Percentiles rank a stretch among this genome's conserved stretches.
phyloP scores from a whole-genome alignment of 1,140 invertebrate genomes.

The Calliphora vicina region DNA sequence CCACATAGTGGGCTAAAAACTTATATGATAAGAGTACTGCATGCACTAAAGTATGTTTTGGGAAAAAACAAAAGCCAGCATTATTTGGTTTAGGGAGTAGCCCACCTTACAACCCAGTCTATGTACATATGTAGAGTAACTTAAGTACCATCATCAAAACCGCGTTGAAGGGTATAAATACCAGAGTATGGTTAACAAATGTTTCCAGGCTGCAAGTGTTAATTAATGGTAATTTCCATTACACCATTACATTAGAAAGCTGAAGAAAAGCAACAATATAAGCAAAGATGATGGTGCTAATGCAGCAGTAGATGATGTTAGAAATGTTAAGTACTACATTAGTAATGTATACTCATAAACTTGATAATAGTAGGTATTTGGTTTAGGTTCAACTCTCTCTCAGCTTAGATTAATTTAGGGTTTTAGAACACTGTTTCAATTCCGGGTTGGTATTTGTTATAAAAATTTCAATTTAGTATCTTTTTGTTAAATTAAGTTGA shows the following conservation, averaged over 20 bases:
- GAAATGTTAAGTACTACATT: not conserved
- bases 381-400: not conserved
- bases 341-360: not conserved
- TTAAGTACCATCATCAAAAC: not conserved
- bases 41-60: no score
- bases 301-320: not conserved
- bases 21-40: no score
- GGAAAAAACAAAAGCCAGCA: no score
- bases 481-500: not conserved
- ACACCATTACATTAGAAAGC: not conserved
- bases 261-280: no score
- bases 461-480: not conserved
- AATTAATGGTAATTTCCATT: constrained; percentile 3
- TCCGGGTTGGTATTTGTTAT: not conserved
- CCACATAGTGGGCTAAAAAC: no score
- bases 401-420: not conserved
- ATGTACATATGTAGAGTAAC: not conserved
- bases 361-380: not conserved
- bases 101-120: not conserved
- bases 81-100: no score
- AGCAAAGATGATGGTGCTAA: not conserved
- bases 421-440: not conserved
- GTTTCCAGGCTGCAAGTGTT: not conserved
- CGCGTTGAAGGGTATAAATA: not conserved
- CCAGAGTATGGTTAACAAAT: not conserved